These are phyloP conservation scores for Phaethornis superciliosus DNA, from an alignment of 2,113 vertebrate genomes.

Conservation along the genomic window DNA sequence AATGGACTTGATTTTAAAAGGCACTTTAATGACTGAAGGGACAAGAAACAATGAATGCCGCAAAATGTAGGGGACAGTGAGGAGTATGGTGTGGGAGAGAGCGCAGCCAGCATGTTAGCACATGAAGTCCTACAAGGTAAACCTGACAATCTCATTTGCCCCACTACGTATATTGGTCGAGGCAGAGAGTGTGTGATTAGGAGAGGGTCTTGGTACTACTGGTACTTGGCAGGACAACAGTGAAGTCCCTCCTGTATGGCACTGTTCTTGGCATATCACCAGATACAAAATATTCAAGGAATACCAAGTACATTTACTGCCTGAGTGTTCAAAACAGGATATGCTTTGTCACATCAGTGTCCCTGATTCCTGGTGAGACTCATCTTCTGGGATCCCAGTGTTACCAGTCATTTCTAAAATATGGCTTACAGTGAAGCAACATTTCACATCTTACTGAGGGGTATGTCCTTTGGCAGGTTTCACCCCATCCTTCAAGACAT, in stretches of 20 bases:
- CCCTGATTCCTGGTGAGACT: not conserved
- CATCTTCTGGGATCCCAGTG: not conserved
- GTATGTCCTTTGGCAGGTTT: not conserved
- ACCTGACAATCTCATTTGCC: not conserved
- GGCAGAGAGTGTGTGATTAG: too few species aligned
- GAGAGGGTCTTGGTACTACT: not conserved
- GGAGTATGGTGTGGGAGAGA: rapidly evolving
- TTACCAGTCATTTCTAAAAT: not conserved
- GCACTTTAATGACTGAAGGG: not conserved
- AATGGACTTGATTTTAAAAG: not conserved
- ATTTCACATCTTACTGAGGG: not conserved
- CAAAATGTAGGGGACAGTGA: not conserved
- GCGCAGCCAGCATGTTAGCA: not conserved
- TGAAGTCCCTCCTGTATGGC: not conserved
- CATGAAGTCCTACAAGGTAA: not conserved
- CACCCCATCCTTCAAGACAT: not conserved
- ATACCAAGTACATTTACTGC: not conserved
- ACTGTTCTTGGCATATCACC: not conserved
- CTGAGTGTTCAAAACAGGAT: not conserved
- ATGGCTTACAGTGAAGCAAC: not conserved
- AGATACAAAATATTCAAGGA: not conserved
- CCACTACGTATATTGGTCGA: not conserved
- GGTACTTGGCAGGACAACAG: not conserved
- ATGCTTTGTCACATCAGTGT: not conserved
- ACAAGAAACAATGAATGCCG: not conserved